A percentile compares a stretch with the other conserved stretches of the same genome.
Evolutionary conservation across 1,140 invertebrate genomes (phyloP).

Genomic region (Ectropis grisescens): DNA sequence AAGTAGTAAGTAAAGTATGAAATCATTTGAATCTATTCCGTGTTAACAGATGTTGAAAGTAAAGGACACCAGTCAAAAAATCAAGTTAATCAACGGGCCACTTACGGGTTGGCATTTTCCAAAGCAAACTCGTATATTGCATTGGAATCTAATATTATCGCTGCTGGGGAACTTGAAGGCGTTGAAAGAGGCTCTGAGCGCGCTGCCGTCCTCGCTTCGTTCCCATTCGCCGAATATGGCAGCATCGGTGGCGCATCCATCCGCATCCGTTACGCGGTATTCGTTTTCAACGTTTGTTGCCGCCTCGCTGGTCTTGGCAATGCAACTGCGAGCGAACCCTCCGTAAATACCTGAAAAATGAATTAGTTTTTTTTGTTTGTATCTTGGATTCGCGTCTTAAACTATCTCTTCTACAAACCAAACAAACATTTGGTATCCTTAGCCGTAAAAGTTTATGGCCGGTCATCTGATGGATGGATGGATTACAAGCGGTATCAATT

Average conservation of each 20-base stretch:
- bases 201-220: slow-evolving; percentile 85
- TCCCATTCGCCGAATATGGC: slow-evolving; percentile 95
- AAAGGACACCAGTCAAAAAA: no score
- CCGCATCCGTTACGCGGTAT: slow-evolving; percentile 93
- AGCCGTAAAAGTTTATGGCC: no score
- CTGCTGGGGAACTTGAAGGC: slow-evolving; percentile 97
- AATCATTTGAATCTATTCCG: no score
- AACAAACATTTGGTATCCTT: no score
- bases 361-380: background rate
- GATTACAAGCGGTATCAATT: no score
- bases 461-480: no score
- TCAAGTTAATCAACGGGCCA: slow-evolving; percentile 12
- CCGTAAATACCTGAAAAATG: slow-evolving; percentile 86
- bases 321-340: slow-evolving; percentile 92
- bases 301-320: slow-evolving; percentile 93
- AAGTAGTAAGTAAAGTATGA: no score
- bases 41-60: no score
- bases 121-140: slow-evolving; percentile 95
- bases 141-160: slow-evolving; percentile 95
- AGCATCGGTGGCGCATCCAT: slow-evolving; percentile 93
- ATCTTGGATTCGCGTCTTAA: no score
- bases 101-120: slow-evolving; percentile 94
- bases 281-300: slow-evolving; percentile 85
- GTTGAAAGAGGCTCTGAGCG: slow-evolving; percentile 89
- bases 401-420: no score